Conservation (phyloP, 2,113 vertebrate genomes). For the Maccullochella peelii region DNA sequence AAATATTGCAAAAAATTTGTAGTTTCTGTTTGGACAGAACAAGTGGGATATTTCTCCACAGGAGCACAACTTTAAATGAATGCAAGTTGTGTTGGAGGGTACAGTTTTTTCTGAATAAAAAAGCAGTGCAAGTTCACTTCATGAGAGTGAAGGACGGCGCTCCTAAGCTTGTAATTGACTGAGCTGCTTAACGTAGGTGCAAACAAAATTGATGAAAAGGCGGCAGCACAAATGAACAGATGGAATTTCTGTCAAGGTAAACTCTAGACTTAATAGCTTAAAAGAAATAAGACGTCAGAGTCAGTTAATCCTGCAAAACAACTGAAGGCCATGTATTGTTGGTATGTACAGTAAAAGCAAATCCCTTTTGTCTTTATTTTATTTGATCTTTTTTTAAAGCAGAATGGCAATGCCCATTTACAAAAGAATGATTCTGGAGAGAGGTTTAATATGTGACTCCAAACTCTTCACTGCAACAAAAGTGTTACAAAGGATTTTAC, state of each 20-base stretch:
- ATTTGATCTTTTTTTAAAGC: not conserved
- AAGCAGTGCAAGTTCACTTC: not conserved
- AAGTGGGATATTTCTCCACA: not conserved
- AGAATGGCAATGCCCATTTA: not conserved
- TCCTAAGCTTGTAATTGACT: not conserved
- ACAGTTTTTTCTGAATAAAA: not conserved
- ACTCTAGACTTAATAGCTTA: constrained; percentile 1
- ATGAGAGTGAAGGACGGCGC: not conserved
- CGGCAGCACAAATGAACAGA: not conserved
- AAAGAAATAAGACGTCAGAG: constrained; percentile 4
- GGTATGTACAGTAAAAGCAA: not conserved
- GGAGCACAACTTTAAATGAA: not conserved
- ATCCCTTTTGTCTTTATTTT: not conserved
- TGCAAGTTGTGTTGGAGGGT: too few relatives aligned
- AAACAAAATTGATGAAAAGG: not conserved
- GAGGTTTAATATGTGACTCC: not conserved
- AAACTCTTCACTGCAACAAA: not conserved
- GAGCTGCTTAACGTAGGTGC: not conserved
- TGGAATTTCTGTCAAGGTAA: constrained; percentile 38
- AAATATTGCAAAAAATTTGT: not conserved
- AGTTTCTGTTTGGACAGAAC: not conserved
- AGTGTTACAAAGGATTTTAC: not conserved
- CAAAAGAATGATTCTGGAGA: not conserved
- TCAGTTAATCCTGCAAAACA: constrained; percentile 4
- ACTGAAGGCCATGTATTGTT: constrained; percentile 4